Evolutionary conservation across 1,140 invertebrate genomes (phyloP).

Genomic region (Panonychus citri): DNA sequence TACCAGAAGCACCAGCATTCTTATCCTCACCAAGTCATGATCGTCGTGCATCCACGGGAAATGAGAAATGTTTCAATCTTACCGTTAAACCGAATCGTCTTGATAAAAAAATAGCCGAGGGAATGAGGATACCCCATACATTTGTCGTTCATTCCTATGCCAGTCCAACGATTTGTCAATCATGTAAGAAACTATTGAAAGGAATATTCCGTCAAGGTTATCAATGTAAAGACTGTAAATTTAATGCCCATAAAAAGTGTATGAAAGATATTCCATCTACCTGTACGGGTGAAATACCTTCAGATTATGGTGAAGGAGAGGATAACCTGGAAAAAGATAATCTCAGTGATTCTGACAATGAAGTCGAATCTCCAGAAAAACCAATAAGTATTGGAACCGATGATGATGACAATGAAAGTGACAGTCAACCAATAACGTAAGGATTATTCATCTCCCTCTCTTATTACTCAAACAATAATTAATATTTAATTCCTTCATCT

Average conservation of each 20-base stretch:
- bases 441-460: background rate
- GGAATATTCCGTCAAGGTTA: conserved; percentile 89
- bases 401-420: conserved; percentile 9
- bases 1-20: conserved; percentile 6
- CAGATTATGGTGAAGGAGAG: conserved; percentile 17
- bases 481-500: too few species aligned
- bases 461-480: too few species aligned
- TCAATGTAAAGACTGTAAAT: conserved; percentile 58
- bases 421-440: background rate
- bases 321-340: conserved; percentile 11
- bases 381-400: background rate
- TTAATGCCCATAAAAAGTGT: conserved; percentile 94
- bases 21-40: conserved; percentile 15
- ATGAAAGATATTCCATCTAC: conserved; percentile 79
- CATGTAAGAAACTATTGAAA: conserved; percentile 79
- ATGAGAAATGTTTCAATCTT: conserved; percentile 17
- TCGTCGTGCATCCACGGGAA: conserved; percentile 35
- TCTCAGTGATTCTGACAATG: conserved; percentile 16
- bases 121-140: conserved; percentile 71
- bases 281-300: conserved; percentile 57
- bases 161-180: conserved; percentile 78
- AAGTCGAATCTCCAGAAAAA: conserved; percentile 9
- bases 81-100: conserved; percentile 42
- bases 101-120: conserved; percentile 39
- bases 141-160: conserved; percentile 54